These are phyloP conservation scores for Thalassophryne amazonica DNA, from an alignment of 2,797 vertebrate genomes.

Conservation along the genomic window DNA sequence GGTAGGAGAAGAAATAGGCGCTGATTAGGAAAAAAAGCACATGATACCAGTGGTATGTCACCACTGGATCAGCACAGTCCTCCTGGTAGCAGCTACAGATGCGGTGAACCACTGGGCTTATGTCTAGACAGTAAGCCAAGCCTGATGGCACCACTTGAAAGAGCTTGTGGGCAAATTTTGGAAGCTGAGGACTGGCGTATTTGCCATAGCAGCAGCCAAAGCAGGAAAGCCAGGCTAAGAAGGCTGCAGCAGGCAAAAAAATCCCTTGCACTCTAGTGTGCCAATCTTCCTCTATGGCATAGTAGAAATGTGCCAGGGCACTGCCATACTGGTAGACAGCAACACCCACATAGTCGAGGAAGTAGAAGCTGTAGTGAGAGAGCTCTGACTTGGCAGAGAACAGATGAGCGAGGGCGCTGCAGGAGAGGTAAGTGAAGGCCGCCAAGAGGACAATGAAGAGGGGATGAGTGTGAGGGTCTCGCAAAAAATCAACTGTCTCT, in stretches of 20 bases:
- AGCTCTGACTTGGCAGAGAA: constrained; percentile 94
- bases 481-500: constrained; percentile 84
- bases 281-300: constrained; percentile 87
- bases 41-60: constrained; percentile 89
- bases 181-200: constrained; percentile 76
- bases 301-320: constrained; percentile 90
- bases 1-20: constrained; percentile 91
- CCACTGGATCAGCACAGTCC: constrained; percentile 77
- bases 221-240: constrained; percentile 92
- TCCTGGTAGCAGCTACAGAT: constrained; percentile 80
- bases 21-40: constrained; percentile 89
- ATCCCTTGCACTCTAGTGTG: constrained; percentile 76
- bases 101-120: constrained; percentile 91
- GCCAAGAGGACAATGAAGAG: constrained; percentile 87
- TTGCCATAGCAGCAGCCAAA: constrained; percentile 93
- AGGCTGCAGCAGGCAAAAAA: constrained; percentile 84
- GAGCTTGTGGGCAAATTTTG: constrained; percentile 77
- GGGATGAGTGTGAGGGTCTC: constrained; percentile 87
- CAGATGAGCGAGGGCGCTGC: constrained; percentile 91
- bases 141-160: constrained; percentile 92
- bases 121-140: constrained; percentile 90
- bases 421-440: constrained; percentile 88
- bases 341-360: constrained; percentile 94
- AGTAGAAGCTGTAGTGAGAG: constrained; percentile 94
- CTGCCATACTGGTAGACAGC: constrained; percentile 93